Base-by-base conservation (phyloP, 2,113 vertebrate genomes). In the Rhea americana region DNA sequence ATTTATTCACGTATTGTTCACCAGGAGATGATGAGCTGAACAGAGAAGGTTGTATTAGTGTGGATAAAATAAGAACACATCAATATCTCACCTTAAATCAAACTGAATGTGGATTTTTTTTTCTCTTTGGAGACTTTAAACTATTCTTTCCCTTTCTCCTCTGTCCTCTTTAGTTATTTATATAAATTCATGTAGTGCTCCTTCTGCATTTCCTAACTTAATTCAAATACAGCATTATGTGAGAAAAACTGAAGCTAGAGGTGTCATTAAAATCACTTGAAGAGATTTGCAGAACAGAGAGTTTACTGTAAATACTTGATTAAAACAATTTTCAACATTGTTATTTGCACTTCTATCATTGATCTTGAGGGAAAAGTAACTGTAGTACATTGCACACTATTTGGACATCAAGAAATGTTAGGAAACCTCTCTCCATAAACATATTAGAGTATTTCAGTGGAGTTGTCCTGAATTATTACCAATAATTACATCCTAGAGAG, bases 1-100 rank as follows among this genome's bases (percentile, higher is more conserved):
- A 93, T 76, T 91, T 95, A 95, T 95, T 68, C 94, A 95, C 93
- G 86, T 50, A 83, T 90, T 95, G 91, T 81, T 94, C 92, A 93
- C 91, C 89, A 96, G 66, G 91, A 78, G 37, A 91, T 94, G 93
- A 96, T 89, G 94, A 86, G 81, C 63, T 93, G 50, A 94, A 87
- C 93, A 94, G 63, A 37, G 68, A 78, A 94, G 76, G 79, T 63
- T 87, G 75, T 94, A 78, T 87, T 86, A 93, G 56, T 45, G 74
- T 55, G 47, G 87, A 85, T 92, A 95, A 94, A 96, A 91, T 92
- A 93, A 85, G 95, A 93, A 85, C 81, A 93, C 78, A 91, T 81
- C 13, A 95, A 93, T 93, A 90, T 16, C 47, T 93, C 59, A 85
- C 47, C 74, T 73, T 88, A 89, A 90, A 83, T 89, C 66, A 85